A percentile compares a stretch with the other conserved stretches of the same genome.
These are phyloP conservation scores for Heliconius sara DNA, from an alignment of 2,888 invertebrate genomes.

Conservation along the genomic window DNA sequence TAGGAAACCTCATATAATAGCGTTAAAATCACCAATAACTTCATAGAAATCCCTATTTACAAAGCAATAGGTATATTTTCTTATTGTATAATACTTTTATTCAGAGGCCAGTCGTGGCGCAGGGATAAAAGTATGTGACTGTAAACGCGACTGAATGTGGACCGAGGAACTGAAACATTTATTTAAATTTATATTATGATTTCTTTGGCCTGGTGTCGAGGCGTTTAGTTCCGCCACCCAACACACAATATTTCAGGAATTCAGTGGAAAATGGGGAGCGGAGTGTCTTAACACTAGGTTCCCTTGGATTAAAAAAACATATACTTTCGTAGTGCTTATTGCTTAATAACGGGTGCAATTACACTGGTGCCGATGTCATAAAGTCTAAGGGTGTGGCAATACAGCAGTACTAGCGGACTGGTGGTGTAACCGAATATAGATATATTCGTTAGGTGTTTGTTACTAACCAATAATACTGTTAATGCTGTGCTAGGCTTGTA, in stretches of 20 bases:
- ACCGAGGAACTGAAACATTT: too few relatives aligned
- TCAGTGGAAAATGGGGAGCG: too few relatives aligned
- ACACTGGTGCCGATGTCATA: conserved; percentile 26
- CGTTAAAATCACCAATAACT: conserved; percentile 54
- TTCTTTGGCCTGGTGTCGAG: too few relatives aligned
- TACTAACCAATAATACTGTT: conserved; percentile 4
- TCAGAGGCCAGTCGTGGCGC: too few relatives aligned
- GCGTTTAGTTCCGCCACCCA: too few relatives aligned
- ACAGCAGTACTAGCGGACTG: conserved; percentile 14
- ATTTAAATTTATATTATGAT: too few relatives aligned
- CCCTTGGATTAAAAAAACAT: too few relatives aligned
- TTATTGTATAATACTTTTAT: conserved; percentile 5
- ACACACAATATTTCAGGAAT: too few relatives aligned
- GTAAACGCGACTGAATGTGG: too few relatives aligned
- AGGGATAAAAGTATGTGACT: too few relatives aligned
- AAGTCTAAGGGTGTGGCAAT: conserved; percentile 21
- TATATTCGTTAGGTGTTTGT: conserved; percentile 31
- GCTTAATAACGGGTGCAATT: conserved; percentile 34
- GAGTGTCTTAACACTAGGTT: too few relatives aligned
- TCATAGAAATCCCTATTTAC: conserved; percentile 58
- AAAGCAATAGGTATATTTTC: conserved; percentile 45
- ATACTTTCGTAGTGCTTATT: conserved; percentile 28
- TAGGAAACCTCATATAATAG: conserved; percentile 59
- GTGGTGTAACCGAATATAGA: conserved; percentile 25
- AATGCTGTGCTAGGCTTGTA: neutral